Conservation (phyloP, 2,113 vertebrate species). For the Pithys albifrons region DNA sequence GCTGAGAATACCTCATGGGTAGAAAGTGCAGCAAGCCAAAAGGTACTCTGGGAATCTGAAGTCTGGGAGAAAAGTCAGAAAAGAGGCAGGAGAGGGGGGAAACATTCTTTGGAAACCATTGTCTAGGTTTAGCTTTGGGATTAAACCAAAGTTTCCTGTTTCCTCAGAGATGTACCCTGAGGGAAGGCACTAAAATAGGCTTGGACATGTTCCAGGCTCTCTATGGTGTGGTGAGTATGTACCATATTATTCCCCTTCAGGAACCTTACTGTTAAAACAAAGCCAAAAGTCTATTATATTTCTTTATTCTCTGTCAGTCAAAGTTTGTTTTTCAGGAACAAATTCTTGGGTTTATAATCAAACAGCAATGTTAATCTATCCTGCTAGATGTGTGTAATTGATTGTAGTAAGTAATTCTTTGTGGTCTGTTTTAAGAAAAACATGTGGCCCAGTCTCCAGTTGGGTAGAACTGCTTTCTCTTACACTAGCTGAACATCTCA, state of each 20-base stretch:
- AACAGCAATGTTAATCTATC: neutral
- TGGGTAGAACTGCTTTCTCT: neutral
- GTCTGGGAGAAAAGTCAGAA: neutral
- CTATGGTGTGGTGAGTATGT: neutral
- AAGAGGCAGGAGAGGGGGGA: neutral
- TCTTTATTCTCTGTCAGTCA: neutral
- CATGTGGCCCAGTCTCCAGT: neutral
- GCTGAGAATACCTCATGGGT: neutral
- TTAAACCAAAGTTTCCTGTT: conserved; percentile 35
- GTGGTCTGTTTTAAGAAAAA: conserved; percentile 18
- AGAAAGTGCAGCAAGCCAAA: neutral
- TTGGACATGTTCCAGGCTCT: conserved; percentile 14
- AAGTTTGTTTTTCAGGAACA: conserved; percentile 34
- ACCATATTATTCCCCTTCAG: neutral
- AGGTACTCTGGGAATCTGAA: neutral
- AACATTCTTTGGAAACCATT: neutral
- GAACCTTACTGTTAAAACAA: conserved; percentile 10
- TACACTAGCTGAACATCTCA: neutral
- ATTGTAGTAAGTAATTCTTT: conserved; percentile 21
- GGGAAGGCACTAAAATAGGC: conserved; percentile 22
- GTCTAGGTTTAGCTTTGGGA: conserved; percentile 18
- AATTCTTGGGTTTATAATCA: conserved; percentile 23
- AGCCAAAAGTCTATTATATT: conserved; percentile 11
- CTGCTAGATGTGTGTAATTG: conserved; percentile 3
- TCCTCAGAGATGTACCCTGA: conserved; percentile 15